Base-by-base conservation (phyloP, 2,113 vertebrate genomes). In the Tonatia bakeri region DNA sequence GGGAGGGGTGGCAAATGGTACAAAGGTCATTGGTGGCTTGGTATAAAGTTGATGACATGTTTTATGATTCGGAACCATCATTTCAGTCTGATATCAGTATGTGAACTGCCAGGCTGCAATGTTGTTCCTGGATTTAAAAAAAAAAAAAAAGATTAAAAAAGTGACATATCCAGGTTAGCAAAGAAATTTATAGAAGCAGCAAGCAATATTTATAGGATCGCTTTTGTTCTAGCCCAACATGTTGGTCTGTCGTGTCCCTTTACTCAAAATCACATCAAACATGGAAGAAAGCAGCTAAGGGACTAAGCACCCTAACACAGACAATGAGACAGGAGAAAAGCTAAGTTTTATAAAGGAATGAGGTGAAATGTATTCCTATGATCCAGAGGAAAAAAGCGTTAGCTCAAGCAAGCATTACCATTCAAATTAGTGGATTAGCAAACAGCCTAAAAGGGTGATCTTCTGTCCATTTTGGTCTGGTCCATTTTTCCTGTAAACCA, bases 11-110 rank as follows among this genome's bases (percentile, higher is more conserved):
- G 98, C 98, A 99, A 99, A 98, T 98, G 98, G 98, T 98, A 98
- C 98, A 98, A 98, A 99, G 99, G 98, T 99, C 99, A 99, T 99
- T 98, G 98, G 97, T 98, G 98, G 98, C 98, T 98, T 98, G 98
- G 98, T 98, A 97, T 98, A 99, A 98, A 98, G 97, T 98, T 99
- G 99, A 99, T 99, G 98, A 99, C 99, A 99, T 98, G 99, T 99
- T 99, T 99, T 99, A 99, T 99, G 99, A 99, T 99, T 99, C 98
- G 98, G 98, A 98, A 98, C 99, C 98, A 98, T 99, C 98, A 99
- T 99, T 99, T 99, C 98, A 98, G 98, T 98, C 98, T 98, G 99
- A 99, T 99, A 99, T 98, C 98, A 99, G 98, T 98, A 98, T 99
- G 99, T 99, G 99, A 99, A 98, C 98, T 98, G 98, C 98, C 98